Evolutionary conservation across 2,113 vertebrate genomes (phyloP), one percentile per base, ranked within the genome.

Genomic region (Odobenus rosmarus): DNA sequence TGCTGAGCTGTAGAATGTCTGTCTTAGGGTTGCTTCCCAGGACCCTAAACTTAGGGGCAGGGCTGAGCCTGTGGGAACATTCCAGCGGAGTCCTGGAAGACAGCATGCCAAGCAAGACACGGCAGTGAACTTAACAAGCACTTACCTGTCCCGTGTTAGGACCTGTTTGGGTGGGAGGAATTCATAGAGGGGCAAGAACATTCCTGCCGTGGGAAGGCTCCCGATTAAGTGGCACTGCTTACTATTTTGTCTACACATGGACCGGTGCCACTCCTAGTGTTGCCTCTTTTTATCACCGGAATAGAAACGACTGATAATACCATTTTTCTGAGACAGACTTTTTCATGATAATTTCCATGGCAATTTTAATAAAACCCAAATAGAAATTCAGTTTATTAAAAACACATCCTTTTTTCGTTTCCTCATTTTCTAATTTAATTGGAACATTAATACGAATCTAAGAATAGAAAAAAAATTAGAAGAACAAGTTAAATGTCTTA

Each of bases 311-410:
- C 36, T 33, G 61, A 69, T 80, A 62, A 33, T 18, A 46, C 36
- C 33, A 36, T 76, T 96, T 95, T 95, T 97, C 33, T 2, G 59
- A 95, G 84, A 64, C 36, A 51, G 62, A 90, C 28, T 91, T 97
- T 94, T 88, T 69, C 12, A 16, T 74, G 72, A 31, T 87, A 67
- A 95, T 90, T 76, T 96, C 85, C 81, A 77, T 39, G 21, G 55
- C 0, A 26, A 91, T 97, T 94, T 97, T 85, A 95, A 82, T 97
- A 97, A 94, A 88, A 77, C 23, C 39, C 71, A 87, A 92, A 85
- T 90, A 69, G 88, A 98, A 93, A 96, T 95, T 88, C 49, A 89
- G 76, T 92, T 93, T 88, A 94, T 94, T 93, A 88, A 97, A 97
- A 94, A 64, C 31, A 36, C 46, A 90, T 62, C 46, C 33, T 85